A percentile compares a stretch with the other conserved stretches of the same genome.
phyloP scores from a whole-genome alignment of 2,113 vertebrate species.

The Cryptotis parvus region DNA sequence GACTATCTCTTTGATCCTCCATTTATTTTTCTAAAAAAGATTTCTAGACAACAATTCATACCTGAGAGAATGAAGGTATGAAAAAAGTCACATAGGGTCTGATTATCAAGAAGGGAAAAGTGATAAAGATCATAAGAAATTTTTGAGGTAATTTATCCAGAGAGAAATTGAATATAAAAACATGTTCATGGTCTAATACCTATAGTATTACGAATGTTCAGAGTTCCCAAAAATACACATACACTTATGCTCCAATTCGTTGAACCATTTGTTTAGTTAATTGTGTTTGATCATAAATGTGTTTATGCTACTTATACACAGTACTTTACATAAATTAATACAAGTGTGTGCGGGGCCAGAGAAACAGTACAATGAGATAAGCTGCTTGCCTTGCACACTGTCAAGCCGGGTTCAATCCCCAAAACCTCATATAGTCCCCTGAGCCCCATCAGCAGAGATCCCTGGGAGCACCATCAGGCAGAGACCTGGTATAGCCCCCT shows the following conservation, averaged over 20 bases:
- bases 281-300: not conserved
- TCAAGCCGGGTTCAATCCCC: no score
- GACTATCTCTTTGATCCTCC: not conserved
- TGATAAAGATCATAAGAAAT: not conserved
- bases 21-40: not conserved
- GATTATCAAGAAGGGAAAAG: not conserved
- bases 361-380: no score
- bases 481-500: no score
- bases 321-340: not conserved
- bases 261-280: not conserved
- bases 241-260: not conserved
- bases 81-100: not conserved
- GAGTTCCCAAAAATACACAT: not conserved
- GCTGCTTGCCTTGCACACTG: no score
- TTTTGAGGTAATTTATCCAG: constrained; percentile 28
- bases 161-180: constrained; percentile 18
- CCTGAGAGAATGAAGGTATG: not conserved
- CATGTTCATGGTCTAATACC: not conserved
- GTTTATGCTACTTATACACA: not conserved
- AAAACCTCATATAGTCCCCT: no score
- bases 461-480: no score
- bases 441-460: no score
- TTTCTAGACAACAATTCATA: not conserved
- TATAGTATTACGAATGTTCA: not conserved
- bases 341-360: no score